Conservation (phyloP, 2,888 invertebrate genomes). For the Drosophila helvetica region DNA sequence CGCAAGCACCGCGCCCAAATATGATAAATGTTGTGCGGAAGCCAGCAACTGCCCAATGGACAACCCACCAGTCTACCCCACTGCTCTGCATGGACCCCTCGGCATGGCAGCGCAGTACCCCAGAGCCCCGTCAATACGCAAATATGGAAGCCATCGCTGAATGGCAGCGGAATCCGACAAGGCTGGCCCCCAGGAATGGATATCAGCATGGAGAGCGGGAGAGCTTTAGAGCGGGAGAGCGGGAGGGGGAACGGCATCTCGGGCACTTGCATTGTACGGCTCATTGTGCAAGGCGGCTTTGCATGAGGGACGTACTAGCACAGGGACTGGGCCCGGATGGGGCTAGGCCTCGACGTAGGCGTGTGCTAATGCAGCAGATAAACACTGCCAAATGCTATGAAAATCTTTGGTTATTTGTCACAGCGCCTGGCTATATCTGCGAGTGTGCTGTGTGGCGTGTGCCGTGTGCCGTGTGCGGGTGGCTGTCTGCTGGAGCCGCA, state of each 20-base stretch:
- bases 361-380: conserved; percentile 67
- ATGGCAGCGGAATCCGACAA: conserved; percentile 34
- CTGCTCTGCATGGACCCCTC: background rate
- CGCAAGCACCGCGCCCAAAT: conserved; percentile 52
- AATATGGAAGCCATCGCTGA: conserved; percentile 67
- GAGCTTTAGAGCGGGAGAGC: no score
- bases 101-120: conserved; percentile 34
- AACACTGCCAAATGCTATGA: conserved; percentile 60
- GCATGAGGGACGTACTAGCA: background rate
- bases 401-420: conserved; percentile 72
- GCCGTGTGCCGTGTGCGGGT: background rate
- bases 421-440: conserved; percentile 17
- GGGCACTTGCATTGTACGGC: conserved; percentile 43
- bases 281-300: conserved; percentile 30
- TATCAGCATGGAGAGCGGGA: background rate
- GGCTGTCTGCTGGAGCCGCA: conserved; percentile 13
- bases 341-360: conserved; percentile 8
- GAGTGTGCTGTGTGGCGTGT: background rate
- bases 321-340: background rate
- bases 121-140: conserved; percentile 62
- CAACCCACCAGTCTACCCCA: conserved; percentile 9
- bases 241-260: conserved; percentile 20
- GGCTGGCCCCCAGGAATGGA: conserved; percentile 35
- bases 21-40: conserved; percentile 77
- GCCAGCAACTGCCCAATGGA: conserved; percentile 26